Evolutionary conservation across 2,888 invertebrate genomes (phyloP).

Genomic region (Oligia strigilis): DNA sequence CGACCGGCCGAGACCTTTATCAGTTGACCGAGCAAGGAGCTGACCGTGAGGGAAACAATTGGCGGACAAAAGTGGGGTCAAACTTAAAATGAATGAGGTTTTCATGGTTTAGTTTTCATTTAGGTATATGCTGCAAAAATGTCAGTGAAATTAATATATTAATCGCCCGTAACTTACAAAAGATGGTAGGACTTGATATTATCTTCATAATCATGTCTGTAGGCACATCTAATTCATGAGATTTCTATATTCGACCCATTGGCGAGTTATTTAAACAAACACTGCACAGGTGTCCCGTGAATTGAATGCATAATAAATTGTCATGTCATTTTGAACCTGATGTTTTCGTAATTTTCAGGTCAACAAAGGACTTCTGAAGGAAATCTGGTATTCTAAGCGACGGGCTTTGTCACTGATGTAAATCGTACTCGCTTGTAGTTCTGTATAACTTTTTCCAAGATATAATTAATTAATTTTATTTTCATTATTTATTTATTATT

Average conservation of each 20-base stretch:
- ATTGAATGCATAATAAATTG: neutral
- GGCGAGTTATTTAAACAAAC: neutral
- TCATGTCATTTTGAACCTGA: neutral
- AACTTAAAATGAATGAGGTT: constrained; percentile 1
- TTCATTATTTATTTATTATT: too few species aligned
- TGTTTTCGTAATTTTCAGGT: neutral
- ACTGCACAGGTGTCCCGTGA: neutral
- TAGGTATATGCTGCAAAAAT: neutral
- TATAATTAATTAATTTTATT: neutral
- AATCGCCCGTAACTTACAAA: neutral
- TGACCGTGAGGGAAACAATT: constrained; percentile 27
- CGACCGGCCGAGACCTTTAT: constrained; percentile 67
- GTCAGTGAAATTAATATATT: neutral
- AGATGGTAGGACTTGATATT: neutral
- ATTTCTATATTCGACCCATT: neutral
- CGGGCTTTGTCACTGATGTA: neutral
- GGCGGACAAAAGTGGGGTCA: neutral
- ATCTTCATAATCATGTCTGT: neutral
- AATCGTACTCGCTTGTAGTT: neutral
- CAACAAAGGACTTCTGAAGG: neutral
- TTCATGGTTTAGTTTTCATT: neutral
- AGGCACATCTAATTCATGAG: neutral
- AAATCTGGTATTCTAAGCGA: neutral
- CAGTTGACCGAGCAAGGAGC: constrained; percentile 61
- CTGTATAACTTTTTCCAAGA: neutral